phyloP scores from a whole-genome alignment of 1,140 invertebrate genomes.

The Lerema accius region DNA sequence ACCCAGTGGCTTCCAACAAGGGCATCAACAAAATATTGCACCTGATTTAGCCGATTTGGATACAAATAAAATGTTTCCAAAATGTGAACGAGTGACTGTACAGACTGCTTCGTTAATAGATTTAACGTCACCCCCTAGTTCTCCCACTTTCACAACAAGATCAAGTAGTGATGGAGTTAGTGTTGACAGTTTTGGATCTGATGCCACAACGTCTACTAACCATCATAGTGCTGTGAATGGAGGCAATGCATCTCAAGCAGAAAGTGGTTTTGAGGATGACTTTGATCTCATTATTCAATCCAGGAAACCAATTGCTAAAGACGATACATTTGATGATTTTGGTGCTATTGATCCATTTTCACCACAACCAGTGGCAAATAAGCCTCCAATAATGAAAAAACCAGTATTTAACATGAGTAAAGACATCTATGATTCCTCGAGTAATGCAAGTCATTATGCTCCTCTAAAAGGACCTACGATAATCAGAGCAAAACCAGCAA shows the following conservation, averaged over 20 bases:
- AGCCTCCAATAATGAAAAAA: slow-evolving; percentile 60
- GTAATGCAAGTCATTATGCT: slow-evolving; percentile 70
- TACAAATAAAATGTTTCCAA: slow-evolving; percentile 68
- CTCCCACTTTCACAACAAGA: slow-evolving; percentile 88
- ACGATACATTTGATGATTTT: slow-evolving; percentile 80
- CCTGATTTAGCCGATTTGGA: slow-evolving; percentile 76
- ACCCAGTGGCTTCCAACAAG: slow-evolving; percentile 41
- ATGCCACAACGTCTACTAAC: slow-evolving; percentile 85
- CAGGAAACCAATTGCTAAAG: slow-evolving; percentile 76
- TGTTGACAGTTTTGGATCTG: slow-evolving; percentile 89
- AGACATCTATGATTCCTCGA: slow-evolving; percentile 66
- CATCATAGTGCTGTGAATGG: slow-evolving; percentile 82
- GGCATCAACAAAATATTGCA: slow-evolving; percentile 43
- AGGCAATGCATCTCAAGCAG: slow-evolving; percentile 88
- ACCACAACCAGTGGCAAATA: slow-evolving; percentile 56
- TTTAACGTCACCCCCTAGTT: slow-evolving; percentile 86
- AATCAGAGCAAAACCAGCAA: slow-evolving; percentile 88
- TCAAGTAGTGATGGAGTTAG: slow-evolving; percentile 89
- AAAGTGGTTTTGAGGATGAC: slow-evolving; percentile 90
- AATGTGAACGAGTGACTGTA: slow-evolving; percentile 73
- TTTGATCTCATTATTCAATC: slow-evolving; percentile 85
- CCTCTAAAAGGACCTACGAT: slow-evolving; percentile 86
- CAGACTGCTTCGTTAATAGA: slow-evolving; percentile 83
- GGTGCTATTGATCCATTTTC: slow-evolving; percentile 76
- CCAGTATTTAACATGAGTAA: slow-evolving; percentile 53